phyloP scores from a whole-genome alignment of 2,113 vertebrate species.

The Rhea americana region DNA sequence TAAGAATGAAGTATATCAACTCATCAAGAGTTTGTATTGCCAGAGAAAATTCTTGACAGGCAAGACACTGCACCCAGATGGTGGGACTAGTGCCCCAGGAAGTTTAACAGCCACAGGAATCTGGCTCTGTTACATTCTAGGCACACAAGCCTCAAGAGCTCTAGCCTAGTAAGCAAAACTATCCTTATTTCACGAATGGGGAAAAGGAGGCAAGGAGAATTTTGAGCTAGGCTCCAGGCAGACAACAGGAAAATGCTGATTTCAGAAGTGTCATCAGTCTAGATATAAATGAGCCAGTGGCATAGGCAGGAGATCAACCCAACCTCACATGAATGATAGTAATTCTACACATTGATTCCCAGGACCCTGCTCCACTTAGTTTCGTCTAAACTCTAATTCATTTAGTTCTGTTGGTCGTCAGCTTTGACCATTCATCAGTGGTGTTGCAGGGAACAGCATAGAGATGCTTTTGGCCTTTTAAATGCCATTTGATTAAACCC shows the following conservation, averaged over 20 bases:
- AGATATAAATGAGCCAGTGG: background rate
- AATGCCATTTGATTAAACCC: background rate
- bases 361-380: background rate
- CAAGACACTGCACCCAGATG: background rate
- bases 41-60: background rate
- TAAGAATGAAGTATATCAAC: background rate
- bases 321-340: background rate
- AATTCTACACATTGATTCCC: background rate
- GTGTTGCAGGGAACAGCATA: background rate
- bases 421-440: background rate
- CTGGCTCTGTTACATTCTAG: background rate
- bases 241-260: background rate
- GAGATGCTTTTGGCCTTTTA: background rate
- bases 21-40: conserved; percentile 2
- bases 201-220: background rate
- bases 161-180: background rate
- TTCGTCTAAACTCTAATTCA: conserved; percentile 14
- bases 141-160: background rate
- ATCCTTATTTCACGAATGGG: background rate
- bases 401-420: background rate
- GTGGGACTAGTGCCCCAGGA: background rate
- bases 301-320: background rate
- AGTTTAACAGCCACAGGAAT: background rate
- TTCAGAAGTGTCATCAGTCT: background rate
- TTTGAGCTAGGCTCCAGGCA: conserved; percentile 2